Percentiles rank a stretch among this genome's conserved stretches.
phyloP scores from a whole-genome alignment of 2,888 invertebrate species.

The Acanthosepion pharaonis region DNA sequence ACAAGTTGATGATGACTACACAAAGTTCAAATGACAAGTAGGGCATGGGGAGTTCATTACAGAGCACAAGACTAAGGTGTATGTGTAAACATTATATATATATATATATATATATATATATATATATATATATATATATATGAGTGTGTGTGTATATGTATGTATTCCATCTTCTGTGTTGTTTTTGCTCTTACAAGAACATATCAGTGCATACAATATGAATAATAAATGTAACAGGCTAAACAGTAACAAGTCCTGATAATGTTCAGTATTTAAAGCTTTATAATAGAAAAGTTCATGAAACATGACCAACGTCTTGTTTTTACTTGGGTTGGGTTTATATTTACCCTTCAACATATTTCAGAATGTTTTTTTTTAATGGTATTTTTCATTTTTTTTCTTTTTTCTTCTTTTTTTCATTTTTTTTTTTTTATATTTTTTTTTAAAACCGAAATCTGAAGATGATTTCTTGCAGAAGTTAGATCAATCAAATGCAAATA shows the following conservation, averaged over 20 bases:
- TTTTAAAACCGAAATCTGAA: neutral
- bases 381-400: neutral
- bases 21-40: neutral
- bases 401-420: neutral
- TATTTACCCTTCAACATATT: conserved; percentile 33
- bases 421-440: neutral
- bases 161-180: neutral
- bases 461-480: neutral
- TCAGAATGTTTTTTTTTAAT: neutral
- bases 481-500: conserved; percentile 33
- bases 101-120: neutral
- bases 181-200: neutral
- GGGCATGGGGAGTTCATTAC: neutral
- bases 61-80: neutral
- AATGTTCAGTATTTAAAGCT: neutral
- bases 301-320: neutral
- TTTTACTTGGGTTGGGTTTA: neutral
- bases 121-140: neutral
- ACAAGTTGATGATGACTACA: neutral
- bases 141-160: neutral
- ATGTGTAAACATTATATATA: neutral
- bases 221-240: neutral
- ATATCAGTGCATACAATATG: neutral
- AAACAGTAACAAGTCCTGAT: neutral
- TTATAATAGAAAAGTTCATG: neutral